These are phyloP conservation scores for Rhynchonycteris naso DNA, from an alignment of 2,797 vertebrate species.

Conservation along the genomic window DNA sequence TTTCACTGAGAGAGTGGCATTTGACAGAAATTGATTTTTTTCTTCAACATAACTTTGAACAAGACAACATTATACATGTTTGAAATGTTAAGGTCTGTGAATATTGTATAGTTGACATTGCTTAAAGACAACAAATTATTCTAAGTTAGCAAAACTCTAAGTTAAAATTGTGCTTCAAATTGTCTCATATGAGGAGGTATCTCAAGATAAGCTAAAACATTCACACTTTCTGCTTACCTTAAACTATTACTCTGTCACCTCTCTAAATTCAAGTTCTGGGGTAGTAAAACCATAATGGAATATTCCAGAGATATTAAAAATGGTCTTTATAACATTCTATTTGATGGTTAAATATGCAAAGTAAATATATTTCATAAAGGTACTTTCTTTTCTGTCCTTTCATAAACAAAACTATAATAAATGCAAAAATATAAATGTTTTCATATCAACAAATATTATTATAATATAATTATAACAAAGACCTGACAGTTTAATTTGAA, in stretches of 20 bases:
- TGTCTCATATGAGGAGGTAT: not conserved
- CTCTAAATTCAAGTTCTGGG: not conserved
- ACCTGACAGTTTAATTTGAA: too few species aligned
- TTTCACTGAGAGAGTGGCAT: not conserved
- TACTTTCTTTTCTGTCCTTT: not conserved
- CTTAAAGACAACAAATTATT: not conserved
- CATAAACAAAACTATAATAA: not conserved
- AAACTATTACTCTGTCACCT: not conserved
- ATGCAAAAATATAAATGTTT: not conserved
- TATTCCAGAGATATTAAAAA: not conserved
- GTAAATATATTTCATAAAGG: not conserved
- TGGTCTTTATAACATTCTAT: not conserved
- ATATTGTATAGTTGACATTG: not conserved
- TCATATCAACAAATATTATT: not conserved
- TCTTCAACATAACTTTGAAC: not conserved
- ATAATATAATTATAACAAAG: too few species aligned
- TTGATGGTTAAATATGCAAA: not conserved
- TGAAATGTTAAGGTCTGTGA: not conserved
- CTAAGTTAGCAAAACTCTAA: not conserved
- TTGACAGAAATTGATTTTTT: not conserved
- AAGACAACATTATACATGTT: not conserved
- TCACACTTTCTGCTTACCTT: not conserved
- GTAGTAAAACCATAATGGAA: not conserved
- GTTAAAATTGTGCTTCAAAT: not conserved
- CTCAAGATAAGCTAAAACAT: not conserved